phyloP scores from a whole-genome alignment of 1,140 invertebrate species.

The Dysdera silvatica region DNA sequence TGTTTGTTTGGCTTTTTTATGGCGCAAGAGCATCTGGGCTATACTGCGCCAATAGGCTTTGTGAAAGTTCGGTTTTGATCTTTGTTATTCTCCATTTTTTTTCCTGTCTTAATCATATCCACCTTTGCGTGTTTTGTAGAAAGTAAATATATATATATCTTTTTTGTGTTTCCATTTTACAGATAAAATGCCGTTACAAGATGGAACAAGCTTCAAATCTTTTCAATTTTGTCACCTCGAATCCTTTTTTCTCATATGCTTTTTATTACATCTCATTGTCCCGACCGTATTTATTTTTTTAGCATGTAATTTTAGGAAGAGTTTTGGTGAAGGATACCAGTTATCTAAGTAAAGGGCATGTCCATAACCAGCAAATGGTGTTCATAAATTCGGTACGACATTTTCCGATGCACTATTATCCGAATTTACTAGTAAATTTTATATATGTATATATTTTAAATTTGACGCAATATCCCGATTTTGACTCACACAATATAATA shows the following conservation, averaged over 20 bases:
- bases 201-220: background rate
- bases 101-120: background rate
- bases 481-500: conserved; percentile 1
- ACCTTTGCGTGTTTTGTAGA: background rate
- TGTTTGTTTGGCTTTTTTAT: too few species aligned
- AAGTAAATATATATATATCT: background rate
- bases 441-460: background rate
- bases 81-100: background rate
- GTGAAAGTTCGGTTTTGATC: too few species aligned
- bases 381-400: background rate
- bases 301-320: background rate
- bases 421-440: background rate
- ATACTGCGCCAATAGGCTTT: too few species aligned
- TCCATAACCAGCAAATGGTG: background rate
- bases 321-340: background rate
- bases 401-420: background rate
- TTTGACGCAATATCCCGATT: background rate
- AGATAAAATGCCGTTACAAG: background rate
- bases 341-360: background rate
- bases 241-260: background rate
- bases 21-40: too few species aligned
- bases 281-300: background rate
- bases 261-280: background rate
- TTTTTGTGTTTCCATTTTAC: background rate
- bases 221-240: background rate